These are phyloP conservation scores for Uropetala carovei DNA, from an alignment of 2,888 invertebrate genomes.

Conservation along the genomic window DNA sequence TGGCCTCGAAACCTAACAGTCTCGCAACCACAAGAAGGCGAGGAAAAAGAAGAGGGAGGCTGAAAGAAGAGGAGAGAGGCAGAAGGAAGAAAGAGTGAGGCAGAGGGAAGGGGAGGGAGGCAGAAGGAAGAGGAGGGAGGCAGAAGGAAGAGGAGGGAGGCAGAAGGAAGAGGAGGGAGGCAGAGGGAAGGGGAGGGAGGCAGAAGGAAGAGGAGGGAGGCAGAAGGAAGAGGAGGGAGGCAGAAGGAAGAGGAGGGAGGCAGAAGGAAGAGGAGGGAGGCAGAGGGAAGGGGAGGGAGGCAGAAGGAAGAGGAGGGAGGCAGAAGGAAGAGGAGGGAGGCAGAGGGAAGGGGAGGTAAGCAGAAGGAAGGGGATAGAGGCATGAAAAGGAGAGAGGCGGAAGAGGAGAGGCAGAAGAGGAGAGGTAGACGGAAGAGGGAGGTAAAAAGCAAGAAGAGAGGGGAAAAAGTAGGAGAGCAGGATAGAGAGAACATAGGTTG, in stretches of 20 bases:
- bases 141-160: not conserved
- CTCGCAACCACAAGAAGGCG: conserved; percentile 9
- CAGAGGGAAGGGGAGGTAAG: not conserved
- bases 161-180: no score
- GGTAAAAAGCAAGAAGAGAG: not conserved
- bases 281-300: not conserved
- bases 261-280: not conserved
- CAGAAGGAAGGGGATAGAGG: not conserved
- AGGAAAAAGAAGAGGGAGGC: not conserved
- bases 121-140: not conserved
- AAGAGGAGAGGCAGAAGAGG: not conserved
- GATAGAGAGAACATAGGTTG: no score
- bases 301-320: not conserved
- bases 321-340: not conserved
- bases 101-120: not conserved
- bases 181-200: not conserved
- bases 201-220: not conserved
- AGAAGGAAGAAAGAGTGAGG: not conserved
- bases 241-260: not conserved
- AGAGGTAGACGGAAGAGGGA: not conserved
- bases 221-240: not conserved
- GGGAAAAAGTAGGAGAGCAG: no score
- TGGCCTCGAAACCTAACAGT: conserved; percentile 29
- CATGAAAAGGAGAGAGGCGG: not conserved
- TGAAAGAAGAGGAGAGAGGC: not conserved